phyloP scores from a whole-genome alignment of 2,113 vertebrate species.

The Calidris pugnax region DNA sequence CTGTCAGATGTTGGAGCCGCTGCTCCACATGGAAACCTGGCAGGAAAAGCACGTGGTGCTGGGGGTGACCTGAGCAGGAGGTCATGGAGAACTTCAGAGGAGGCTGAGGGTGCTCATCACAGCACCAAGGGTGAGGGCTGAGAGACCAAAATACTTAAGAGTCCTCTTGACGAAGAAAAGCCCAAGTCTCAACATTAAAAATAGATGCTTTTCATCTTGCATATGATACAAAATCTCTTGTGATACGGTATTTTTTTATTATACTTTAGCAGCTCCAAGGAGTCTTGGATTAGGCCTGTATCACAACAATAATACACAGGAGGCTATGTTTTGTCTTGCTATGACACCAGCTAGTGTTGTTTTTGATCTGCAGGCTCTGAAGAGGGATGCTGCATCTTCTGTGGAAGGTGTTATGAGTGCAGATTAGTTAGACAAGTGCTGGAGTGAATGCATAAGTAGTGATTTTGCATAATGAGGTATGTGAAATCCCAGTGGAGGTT shows the following conservation, averaged over 20 bases:
- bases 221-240: constrained; percentile 37
- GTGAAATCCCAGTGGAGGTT: constrained; percentile 83
- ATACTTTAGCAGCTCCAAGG: constrained; percentile 16
- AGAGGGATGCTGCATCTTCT: constrained; percentile 70
- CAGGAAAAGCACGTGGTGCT: not conserved
- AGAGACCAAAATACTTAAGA: not conserved
- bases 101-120: not conserved
- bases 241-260: constrained; percentile 11
- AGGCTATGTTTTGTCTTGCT: constrained; percentile 70
- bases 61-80: not conserved
- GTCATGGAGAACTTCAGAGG: not conserved
- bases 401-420: constrained; percentile 73
- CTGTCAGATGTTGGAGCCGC: not conserved
- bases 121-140: not conserved
- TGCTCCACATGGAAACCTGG: not conserved
- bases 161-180: not conserved
- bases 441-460: constrained; percentile 79
- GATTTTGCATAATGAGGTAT: constrained; percentile 83
- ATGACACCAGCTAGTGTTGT: constrained; percentile 47
- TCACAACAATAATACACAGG: constrained; percentile 51
- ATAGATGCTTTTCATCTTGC: constrained; percentile 30
- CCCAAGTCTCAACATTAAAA: not conserved
- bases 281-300: constrained; percentile 63
- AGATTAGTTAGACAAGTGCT: constrained; percentile 81
- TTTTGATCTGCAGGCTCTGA: constrained; percentile 74